Base-by-base conservation (phyloP, 2,797 vertebrate genomes). In the Hoplostethus mediterraneus region DNA sequence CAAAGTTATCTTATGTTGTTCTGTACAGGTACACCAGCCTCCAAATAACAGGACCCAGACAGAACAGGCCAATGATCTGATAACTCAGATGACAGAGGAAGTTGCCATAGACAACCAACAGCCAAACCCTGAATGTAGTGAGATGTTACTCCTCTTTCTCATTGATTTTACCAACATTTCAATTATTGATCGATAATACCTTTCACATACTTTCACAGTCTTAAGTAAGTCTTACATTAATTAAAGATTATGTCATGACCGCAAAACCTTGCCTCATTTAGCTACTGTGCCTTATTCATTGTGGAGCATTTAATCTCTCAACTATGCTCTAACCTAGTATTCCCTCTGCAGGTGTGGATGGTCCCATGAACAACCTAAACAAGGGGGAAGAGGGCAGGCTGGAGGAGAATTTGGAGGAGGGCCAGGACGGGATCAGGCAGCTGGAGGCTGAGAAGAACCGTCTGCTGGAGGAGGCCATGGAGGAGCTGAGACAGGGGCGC, bases 71-170 rank as follows among this genome's bases (percentile, higher is more conserved):
- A 95, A 96, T 86, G 96, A 97, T 87, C 90, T 99, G 58, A 89
- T 99, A 71, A 93, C 88, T 76, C 96, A 96, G n/a, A 91, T 99
- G 91, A 88, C 95, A 33, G 97, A 97, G 25, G 97, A 99, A 84
- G 93, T 95, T 85, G 89, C 93, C 75, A 97, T 99, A 80, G 97
- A 98, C 84, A 89, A 95, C 63, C 90, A 92, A 57, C 88, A 92
- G 69, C 77, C 83, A 81, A 87, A 85, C 76, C 78, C 91, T 25
- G 87, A 94, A 75, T 89, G 87, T 91, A 91, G 86, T 91, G 88
- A 80, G 83, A 63, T 61, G 3, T 71, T 70, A 47, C 14, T 47
- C 0, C 2, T 56, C 28, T 28, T 28, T 28, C 4, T 56, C 6
- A 58, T 17, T 64, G 16, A 71, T 61, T 67, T 72, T 0, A 31